Base-by-base conservation (phyloP, 1,140 invertebrate species). In the Asobara japonica region DNA sequence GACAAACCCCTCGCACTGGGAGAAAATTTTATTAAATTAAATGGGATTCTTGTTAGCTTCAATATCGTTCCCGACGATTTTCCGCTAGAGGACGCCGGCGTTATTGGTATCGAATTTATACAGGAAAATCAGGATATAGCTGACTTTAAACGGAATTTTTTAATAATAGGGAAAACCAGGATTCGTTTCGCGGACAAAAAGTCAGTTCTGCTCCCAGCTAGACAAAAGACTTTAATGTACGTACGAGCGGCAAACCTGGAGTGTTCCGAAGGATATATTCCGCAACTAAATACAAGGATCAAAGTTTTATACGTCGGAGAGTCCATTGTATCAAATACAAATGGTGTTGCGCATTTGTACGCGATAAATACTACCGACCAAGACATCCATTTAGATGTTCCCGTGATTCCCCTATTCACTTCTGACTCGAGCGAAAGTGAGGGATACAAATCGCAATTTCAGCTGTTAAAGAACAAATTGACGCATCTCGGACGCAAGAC, bases 311-410 rank as follows among this genome's bases (percentile, higher is more conserved):
- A 73, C 60, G n/a, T 74, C 27, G 72, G 66, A 18, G 41, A 74
- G 65, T 60, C 72, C 16, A 33, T 45, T 13, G 72, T 74, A 1
- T 20, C 72, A 4, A 69, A 69, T 51, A 45, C 5, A 20, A 56
- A 74, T 31, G 72, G 72, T 51, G 16, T 69, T 65, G 60, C 66
- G 7, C 69, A 69, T 48, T 25, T 74, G 4, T 27, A 31, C 10
- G 72, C 66, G n/a, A 65, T 69, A 16, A 74, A 74, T 65, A 74
- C 72, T 3, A 38, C 18, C 4, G 33, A 69, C 4, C 56, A 74
- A 22, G 61, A 69, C 11, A 41, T 74, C 6, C n/a, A 69, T 36
- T 13, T 69, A 20, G 30, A 51, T 16, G 68, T 69, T 13, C 68
- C 30, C 31, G 31, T 36, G 11, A 36, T 36, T 36, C 5, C 5